Base-by-base conservation (phyloP, 1,140 invertebrate genomes). In the Phenacoccus solenopsis region DNA sequence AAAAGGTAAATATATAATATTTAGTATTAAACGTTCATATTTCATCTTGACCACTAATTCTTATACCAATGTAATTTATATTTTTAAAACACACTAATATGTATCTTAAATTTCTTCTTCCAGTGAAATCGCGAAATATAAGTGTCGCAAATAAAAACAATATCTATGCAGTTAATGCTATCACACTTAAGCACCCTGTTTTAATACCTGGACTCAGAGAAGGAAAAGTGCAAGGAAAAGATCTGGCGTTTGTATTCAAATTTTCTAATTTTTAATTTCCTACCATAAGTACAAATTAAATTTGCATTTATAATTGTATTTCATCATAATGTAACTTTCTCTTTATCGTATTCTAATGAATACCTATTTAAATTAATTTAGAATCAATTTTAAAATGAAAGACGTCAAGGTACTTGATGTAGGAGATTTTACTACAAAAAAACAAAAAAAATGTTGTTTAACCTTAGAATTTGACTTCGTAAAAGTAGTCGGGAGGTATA, bases 351-450 rank as follows among this genome's bases (percentile, higher is more conserved):
- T n/a, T n/a, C n/a, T n/a, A n/a, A n/a, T n/a, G n/a, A n/a, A n/a
- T n/a, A n/a, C n/a, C 13, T 59, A 20, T 59, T 59, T 20, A 20
- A 4, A 20, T 16, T 25, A 3, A 59, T n/a, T 4, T 27, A 64
- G 59, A 64, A 16, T 64, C 25, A 64, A 64, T 24, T 64, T 64
- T 9, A 24, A 27, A 64, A 25, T 64, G 59, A 64, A 64, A 2
- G 21, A 64, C 4, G 25, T 64, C 16, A 64, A 64, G 25, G 25
- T 64, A 16, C 25, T 64, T 9, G 59, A 64, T 20, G 22, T 64
- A 2, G 59, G 59, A 24, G 59, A 64, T 25, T 64, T 64, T 20
- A 64, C 59, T 16, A 64, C 59, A 64, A 64, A 24, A 25, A 64
- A 64, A 24, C 20, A 64, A 25, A 64, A 64, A 22, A 64, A 64